Conservation (phyloP, 1,140 invertebrate species). For the Tetranychus cinnabarinus region DNA sequence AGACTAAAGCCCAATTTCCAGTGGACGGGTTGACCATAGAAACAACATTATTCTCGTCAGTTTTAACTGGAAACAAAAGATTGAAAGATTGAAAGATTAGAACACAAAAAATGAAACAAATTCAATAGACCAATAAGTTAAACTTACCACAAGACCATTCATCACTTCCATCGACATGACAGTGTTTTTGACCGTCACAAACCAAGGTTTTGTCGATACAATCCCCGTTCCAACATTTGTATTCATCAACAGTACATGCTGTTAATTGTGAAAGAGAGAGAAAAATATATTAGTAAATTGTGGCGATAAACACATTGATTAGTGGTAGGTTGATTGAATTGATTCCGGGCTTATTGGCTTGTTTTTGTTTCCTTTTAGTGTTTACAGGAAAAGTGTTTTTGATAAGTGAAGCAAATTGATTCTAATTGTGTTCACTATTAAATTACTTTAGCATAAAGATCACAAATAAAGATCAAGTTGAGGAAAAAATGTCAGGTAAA, state of each 20-base stretch:
- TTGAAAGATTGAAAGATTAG: background rate
- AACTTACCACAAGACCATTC: slow-evolving; percentile 15
- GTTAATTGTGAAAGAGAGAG: background rate
- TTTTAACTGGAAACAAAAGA: background rate
- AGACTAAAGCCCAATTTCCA: slow-evolving; percentile 7
- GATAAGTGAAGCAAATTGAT: no score
- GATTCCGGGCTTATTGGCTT: no score
- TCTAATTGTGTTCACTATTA: no score
- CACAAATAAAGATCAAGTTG: no score
- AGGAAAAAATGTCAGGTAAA: no score
- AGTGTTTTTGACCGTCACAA: slow-evolving; percentile 59
- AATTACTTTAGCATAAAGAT: no score
- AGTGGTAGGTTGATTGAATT: no score
- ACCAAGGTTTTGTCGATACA: slow-evolving; percentile 35
- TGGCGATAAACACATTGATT: no score
- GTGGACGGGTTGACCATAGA: slow-evolving; percentile 4
- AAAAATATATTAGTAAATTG: no score
- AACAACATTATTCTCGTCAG: slow-evolving; percentile 7
- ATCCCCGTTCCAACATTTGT: slow-evolving; percentile 20
- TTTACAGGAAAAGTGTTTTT: no score
- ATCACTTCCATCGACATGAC: slow-evolving; percentile 27
- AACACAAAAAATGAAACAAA: background rate
- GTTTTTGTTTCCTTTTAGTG: no score
- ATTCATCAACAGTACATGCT: slow-evolving; percentile 22
- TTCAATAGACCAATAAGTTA: background rate